These are phyloP conservation scores for Phalacrocorax aristotelis DNA, from an alignment of 2,113 vertebrate genomes.

Conservation along the genomic window DNA sequence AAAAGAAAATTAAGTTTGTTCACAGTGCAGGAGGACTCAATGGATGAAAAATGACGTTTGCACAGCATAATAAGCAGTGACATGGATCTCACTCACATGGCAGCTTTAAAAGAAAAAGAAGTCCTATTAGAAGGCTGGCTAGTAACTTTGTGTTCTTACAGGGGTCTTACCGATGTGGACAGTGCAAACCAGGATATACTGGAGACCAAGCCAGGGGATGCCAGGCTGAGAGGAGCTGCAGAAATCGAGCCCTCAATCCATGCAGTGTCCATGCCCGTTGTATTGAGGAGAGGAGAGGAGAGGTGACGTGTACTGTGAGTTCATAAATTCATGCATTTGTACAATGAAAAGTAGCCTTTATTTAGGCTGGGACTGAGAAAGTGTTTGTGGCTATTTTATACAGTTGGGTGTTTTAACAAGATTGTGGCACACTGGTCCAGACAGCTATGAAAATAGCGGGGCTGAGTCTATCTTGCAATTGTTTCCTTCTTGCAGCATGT, in stretches of 20 bases:
- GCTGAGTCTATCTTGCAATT: neutral
- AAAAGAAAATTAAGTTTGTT: neutral
- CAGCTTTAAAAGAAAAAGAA: neutral
- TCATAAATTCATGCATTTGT: neutral
- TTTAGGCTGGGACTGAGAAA: neutral
- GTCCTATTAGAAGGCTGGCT: neutral
- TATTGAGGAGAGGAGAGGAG: conserved; percentile 84
- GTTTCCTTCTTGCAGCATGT: neutral
- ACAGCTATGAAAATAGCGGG: neutral
- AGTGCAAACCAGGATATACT: conserved; percentile 85
- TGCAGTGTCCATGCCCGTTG: conserved; percentile 88
- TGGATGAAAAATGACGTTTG: neutral
- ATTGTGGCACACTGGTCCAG: neutral
- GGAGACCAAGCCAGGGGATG: conserved; percentile 90
- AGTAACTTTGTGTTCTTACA: conserved; percentile 37
- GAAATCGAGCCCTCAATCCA: conserved; percentile 82
- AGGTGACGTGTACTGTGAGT: conserved; percentile 86
- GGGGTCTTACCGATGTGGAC: conserved; percentile 92
- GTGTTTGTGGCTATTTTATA: neutral
- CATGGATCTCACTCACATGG: neutral
- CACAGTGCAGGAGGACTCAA: neutral
- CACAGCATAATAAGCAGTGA: neutral
- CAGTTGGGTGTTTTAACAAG: neutral
- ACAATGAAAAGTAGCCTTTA: neutral
- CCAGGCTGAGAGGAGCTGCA: conserved; percentile 78